phyloP scores from a whole-genome alignment of 2,888 invertebrate species.

The Phengaris arion region DNA sequence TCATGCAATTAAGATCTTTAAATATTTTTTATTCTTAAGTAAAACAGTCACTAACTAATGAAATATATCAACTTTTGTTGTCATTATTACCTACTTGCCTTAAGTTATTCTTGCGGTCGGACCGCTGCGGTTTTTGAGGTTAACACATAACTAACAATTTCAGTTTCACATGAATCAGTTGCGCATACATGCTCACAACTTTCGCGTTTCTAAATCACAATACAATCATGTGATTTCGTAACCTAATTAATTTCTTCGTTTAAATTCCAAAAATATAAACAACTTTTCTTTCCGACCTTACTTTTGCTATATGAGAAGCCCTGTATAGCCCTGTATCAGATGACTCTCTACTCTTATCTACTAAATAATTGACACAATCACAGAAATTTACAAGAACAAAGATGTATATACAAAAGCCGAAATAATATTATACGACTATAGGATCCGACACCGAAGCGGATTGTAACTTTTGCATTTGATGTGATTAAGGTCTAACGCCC shows the following conservation, averaged over 20 bases:
- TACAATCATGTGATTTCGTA: not conserved
- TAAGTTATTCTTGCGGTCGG: not conserved
- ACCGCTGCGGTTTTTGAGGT: slow-evolving; percentile 13
- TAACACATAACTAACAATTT: slow-evolving; percentile 1
- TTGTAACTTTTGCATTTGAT: not conserved
- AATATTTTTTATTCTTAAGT: no score
- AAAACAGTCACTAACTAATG: no score
- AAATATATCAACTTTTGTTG: no score
- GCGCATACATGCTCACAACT: not conserved
- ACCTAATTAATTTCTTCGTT: not conserved
- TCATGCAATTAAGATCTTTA: no score
- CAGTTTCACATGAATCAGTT: slow-evolving; percentile 11
- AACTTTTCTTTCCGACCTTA: not conserved
- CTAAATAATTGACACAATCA: no score
- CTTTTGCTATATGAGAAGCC: no score
- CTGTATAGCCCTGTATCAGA: no score
- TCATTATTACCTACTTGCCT: not conserved
- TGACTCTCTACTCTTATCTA: no score
- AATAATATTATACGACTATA: no score
- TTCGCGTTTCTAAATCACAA: slow-evolving; percentile 8
- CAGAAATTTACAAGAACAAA: no score
- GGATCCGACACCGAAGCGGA: no score
- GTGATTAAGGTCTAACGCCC: not conserved
- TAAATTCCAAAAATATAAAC: not conserved
- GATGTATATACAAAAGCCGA: no score